Percentiles rank a stretch among this genome's conserved stretches.
Evolutionary conservation across 2,888 invertebrate species (phyloP).

Genomic region (Dynastes grantii): DNA sequence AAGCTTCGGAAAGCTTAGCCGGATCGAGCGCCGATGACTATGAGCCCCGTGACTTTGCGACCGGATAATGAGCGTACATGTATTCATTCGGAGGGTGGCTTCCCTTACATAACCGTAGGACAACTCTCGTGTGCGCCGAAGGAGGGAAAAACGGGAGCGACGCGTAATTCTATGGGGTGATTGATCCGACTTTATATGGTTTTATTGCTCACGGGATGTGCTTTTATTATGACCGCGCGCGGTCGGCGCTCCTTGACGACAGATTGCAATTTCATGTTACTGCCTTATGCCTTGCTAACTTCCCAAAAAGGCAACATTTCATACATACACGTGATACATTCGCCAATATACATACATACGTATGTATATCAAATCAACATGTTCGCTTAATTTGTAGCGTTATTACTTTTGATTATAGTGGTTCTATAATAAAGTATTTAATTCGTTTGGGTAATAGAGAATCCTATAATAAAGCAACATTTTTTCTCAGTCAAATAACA

Average conservation of each 20-base stretch:
- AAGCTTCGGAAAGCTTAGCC: slow-evolving; percentile 23
- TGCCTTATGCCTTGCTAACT: slow-evolving; percentile 60
- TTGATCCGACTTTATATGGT: slow-evolving; percentile 68
- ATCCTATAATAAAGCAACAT: no score
- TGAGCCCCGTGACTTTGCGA: slow-evolving; percentile 64
- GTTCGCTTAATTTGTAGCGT: no score
- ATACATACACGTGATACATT: background rate
- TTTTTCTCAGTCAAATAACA: no score
- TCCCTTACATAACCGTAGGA: slow-evolving; percentile 64
- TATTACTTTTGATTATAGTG: no score
- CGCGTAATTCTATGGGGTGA: slow-evolving; percentile 61
- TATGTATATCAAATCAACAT: no score
- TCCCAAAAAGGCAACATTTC: background rate
- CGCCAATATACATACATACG: no score
- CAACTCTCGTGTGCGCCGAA: slow-evolving; percentile 24
- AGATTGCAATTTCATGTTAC: slow-evolving; percentile 66
- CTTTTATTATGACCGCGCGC: slow-evolving; percentile 65
- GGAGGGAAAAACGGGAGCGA: slow-evolving; percentile 56
- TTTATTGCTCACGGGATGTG: slow-evolving; percentile 68
- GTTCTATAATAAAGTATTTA: no score
- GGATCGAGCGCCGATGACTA: slow-evolving; percentile 32
- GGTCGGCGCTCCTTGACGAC: slow-evolving; percentile 60
- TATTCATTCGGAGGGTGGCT: slow-evolving; percentile 68
- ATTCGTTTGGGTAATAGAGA: no score
- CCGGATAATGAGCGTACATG: slow-evolving; percentile 68